Evolutionary conservation across 2,113 vertebrate genomes (phyloP).

Genomic region (Scomber colias): DNA sequence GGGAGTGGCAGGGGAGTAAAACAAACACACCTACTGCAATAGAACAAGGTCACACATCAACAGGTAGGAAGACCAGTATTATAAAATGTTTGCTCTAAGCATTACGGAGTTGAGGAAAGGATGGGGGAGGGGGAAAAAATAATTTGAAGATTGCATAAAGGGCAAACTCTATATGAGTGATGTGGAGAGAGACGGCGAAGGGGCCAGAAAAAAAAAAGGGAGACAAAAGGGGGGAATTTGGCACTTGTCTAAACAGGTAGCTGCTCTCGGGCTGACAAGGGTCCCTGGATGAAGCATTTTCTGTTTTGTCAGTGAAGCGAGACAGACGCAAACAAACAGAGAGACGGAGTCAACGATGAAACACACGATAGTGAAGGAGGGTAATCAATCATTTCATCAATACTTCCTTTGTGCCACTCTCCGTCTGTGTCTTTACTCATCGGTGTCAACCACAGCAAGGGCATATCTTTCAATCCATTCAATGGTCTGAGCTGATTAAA

Average conservation of each 20-base stretch:
- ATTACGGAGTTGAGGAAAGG: neutral
- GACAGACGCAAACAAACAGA: constrained; percentile 10
- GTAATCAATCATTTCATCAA: constrained; percentile 49
- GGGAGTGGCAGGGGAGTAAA: constrained; percentile 69
- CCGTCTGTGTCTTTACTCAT: neutral
- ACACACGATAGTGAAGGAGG: neutral
- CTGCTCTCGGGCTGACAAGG: constrained; percentile 16
- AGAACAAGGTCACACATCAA: constrained; percentile 61
- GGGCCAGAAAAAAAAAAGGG: constrained; percentile 1
- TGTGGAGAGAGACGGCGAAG: constrained; percentile 3
- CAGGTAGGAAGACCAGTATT: constrained; percentile 38
- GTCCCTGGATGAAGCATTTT: constrained; percentile 6
- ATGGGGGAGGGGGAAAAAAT: neutral
- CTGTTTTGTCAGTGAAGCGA: constrained; percentile 33
- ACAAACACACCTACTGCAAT: constrained; percentile 66
- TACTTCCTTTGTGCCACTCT: constrained; percentile 19
- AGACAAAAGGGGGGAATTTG: constrained; percentile 9
- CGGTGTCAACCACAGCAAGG: neutral
- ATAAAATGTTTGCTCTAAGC: constrained; percentile 33
- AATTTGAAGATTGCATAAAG: constrained; percentile 8
- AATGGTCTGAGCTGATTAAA: neutral
- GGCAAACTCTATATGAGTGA: constrained; percentile 2
- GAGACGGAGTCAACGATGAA: constrained; percentile 7
- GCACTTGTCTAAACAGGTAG: constrained; percentile 46
- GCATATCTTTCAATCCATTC: neutral